Base-by-base conservation (phyloP, 2,113 vertebrate genomes). In the Cynocephalus volans region DNA sequence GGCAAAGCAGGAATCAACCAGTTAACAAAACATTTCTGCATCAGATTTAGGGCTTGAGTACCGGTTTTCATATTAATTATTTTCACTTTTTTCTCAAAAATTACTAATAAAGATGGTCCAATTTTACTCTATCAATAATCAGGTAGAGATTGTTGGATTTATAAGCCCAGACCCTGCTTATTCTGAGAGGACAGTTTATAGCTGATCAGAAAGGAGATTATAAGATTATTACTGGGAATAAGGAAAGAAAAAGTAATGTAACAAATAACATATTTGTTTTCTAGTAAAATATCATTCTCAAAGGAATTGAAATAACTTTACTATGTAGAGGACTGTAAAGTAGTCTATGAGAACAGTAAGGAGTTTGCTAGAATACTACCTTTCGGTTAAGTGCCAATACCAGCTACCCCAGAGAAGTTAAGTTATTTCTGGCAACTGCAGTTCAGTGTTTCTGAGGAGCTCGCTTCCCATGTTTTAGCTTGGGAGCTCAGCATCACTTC, bases 21-120 rank as follows among this genome's bases (percentile, higher is more conserved):
- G 15, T 70, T 69, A 65, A 79, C 50, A 48, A 58, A 26, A 54
- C n/a, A 58, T 82, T 92, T 76, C 58, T 86, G 54, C 15, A 28
- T 48, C 70, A n/a, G 50, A 95, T 75, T 92, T 75, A 67, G 48
- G 18, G 52, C 36, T 95, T 58, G 18, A 92, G 52, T 67, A 58
- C 69, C 31, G 65, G n/a, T 23, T n/a, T 72, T 15, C 15, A 87
- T 58, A 23, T 81, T 65, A 73, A 72, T 33, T 48, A 62, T 3
- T 48, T 83, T 80, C 60, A 81, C 14, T 81, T 58, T 33, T 36
- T 79, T 62, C 65, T 67, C 8, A 79, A 76, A 60, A 83, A 31
- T 17, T 67, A 15, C 41, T 77, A 67, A 76, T 76, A 50, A 67
- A 82, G 33, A 41, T 60, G 14, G 3, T 24, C 65, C 31, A 58